These are phyloP conservation scores for Cheilosia impressa DNA, from an alignment of 2,888 invertebrate genomes.

Conservation along the genomic window DNA sequence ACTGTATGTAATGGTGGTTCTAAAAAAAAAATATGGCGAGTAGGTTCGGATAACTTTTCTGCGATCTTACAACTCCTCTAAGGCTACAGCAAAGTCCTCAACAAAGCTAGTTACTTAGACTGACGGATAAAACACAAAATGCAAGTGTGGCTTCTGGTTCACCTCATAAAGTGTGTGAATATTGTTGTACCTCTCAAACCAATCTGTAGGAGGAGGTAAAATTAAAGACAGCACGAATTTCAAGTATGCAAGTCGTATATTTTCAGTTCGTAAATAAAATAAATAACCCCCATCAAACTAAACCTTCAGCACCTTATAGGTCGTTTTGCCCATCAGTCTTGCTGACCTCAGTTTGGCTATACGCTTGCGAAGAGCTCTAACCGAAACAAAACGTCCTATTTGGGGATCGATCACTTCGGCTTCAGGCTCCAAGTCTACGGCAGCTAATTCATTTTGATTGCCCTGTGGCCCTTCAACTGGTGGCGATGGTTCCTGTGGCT, in stretches of 20 bases:
- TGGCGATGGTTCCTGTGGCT: not conserved
- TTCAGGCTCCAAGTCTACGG: slow-evolving; percentile 45
- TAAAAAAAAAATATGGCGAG: too few species aligned
- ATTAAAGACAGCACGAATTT: too few species aligned
- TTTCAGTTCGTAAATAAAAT: slow-evolving; percentile 8
- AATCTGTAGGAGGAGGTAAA: too few species aligned
- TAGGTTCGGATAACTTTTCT: too few species aligned
- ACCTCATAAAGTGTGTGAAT: too few species aligned
- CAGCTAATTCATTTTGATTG: slow-evolving; percentile 1
- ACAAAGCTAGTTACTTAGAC: too few species aligned
- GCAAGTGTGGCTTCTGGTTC: too few species aligned
- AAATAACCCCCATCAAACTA: slow-evolving; percentile 22
- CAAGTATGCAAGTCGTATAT: not conserved
- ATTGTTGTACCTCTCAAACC: too few species aligned
- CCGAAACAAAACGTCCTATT: slow-evolving; percentile 24
- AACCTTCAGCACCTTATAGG: slow-evolving; percentile 11
- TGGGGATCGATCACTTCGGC: slow-evolving; percentile 28
- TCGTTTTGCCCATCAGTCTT: not conserved
- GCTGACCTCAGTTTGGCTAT: slow-evolving; percentile 37
- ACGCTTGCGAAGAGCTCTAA: slow-evolving; percentile 32
- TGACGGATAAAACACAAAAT: too few species aligned
- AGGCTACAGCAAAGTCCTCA: too few species aligned
- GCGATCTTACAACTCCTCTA: too few species aligned
- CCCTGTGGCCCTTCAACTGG: not conserved
- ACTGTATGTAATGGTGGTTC: too few species aligned